Conservation (phyloP, 2,888 invertebrate genomes). For the Nephrotoma appendiculata region DNA sequence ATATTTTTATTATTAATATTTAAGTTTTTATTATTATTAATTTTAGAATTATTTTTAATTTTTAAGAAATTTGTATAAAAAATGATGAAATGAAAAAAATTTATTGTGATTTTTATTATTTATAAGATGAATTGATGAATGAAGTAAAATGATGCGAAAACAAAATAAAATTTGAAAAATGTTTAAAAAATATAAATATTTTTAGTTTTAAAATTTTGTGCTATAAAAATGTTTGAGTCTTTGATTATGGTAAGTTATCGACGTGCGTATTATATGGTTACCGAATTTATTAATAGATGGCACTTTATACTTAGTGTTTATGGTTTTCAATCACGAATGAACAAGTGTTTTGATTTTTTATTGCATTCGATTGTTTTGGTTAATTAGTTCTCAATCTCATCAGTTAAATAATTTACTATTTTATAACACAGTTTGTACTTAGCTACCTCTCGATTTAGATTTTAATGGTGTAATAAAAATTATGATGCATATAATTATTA, state of each 20-base stretch:
- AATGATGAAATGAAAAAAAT: not conserved
- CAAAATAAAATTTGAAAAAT: not conserved
- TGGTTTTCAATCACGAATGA: not conserved
- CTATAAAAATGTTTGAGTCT: not conserved
- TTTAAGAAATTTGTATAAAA: not conserved
- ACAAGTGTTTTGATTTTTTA: not conserved
- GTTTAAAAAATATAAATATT: not conserved
- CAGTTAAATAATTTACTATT: too few relatives aligned
- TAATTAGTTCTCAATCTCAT: too few relatives aligned
- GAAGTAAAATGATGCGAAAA: not conserved
- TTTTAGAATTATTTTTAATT: not conserved
- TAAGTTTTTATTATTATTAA: not conserved
- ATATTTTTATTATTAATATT: not conserved
- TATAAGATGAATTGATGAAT: not conserved
- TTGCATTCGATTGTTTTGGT: too few relatives aligned
- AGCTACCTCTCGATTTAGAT: too few relatives aligned
- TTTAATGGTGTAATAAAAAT: too few relatives aligned
- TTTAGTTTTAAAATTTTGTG: not conserved
- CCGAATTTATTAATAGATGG: not conserved
- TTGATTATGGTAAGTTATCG: not conserved
- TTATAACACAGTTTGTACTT: too few relatives aligned
- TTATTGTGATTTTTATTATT: not conserved
- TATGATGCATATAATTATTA: too few relatives aligned
- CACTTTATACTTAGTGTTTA: not conserved
- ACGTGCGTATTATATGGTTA: not conserved